Base-by-base conservation (phyloP, 2,888 invertebrate species). In the Drosophila neotestacea region DNA sequence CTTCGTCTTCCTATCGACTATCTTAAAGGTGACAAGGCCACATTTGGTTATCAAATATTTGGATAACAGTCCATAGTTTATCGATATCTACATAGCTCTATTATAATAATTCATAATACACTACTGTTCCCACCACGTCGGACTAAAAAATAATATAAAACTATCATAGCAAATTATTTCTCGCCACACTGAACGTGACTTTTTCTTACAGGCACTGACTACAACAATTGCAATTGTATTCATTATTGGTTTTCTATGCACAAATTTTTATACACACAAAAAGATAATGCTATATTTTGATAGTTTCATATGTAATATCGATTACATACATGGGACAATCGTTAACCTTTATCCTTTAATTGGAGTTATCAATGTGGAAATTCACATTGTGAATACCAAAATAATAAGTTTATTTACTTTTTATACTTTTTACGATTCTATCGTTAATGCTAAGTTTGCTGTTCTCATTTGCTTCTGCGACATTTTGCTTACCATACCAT, bases 131-230 rank as follows among this genome's bases (percentile, higher is more conserved):
- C 54, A 56, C 59, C 76, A 70, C 59, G 61, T 64, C 69, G 56
- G 38, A 34, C 30, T 22, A 58, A 36, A 58, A 56, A 64, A 27
- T 32, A 44, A 51, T 73, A 48, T 30, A 69, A 56, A 50, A 38
- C 46, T 47, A 50, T 42, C 13, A 62, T 48, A 48, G 58, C 44
- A 48, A 32, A 39, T 60, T 62, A 47, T 44, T 52, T 61, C 58
- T 71, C 56, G 64, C 70, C 72, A 70, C 67, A 68, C 63, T 67
- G 84, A 81, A 81, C 80, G 85, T 80, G 78, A 77, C 80, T 78
- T 70, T 66, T 54, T 39, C 13, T 28, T 50, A 30, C 56, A 48
- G 51, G n/a, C 62, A 60, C 62, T 71, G 60, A 64, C 48, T 63
- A 67, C 61, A 67, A 48, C 63, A 79, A 73, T 58, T 78, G 65